phyloP scores from a whole-genome alignment of 2,797 vertebrate genomes.

The Channa striata region DNA sequence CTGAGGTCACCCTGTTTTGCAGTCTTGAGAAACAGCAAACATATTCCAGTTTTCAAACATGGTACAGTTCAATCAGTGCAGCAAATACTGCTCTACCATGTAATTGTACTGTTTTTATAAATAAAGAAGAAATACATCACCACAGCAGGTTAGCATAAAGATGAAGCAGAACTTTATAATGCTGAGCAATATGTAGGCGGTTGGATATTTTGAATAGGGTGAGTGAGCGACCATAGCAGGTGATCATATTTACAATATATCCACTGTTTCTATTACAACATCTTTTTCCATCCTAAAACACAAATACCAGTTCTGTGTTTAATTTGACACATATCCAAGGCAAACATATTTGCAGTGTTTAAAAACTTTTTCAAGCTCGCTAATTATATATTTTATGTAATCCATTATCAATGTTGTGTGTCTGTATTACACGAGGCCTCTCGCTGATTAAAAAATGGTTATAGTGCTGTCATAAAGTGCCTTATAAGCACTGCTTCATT shows the following conservation, averaged over 20 bases:
- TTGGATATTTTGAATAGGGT: neutral
- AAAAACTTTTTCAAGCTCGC: neutral
- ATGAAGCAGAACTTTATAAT: neutral
- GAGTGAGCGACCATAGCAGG: neutral
- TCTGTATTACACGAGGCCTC: neutral
- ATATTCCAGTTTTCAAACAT: slow-evolving; percentile 5
- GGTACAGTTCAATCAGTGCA: neutral
- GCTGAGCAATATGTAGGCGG: neutral
- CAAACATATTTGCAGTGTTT: neutral
- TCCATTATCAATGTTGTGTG: slow-evolving; percentile 11
- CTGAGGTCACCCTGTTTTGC: slow-evolving; percentile 6
- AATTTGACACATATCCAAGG: neutral
- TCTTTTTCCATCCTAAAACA: neutral
- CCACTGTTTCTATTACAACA: neutral
- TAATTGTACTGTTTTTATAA: neutral
- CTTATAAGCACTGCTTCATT: slow-evolving; percentile 16
- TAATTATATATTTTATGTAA: slow-evolving; percentile 4
- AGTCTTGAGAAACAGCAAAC: slow-evolving; percentile 3
- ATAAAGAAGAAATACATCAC: neutral
- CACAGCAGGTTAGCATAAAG: neutral
- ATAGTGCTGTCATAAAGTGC: slow-evolving; percentile 13
- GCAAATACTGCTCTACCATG: neutral
- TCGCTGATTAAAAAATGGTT: slow-evolving; percentile 4
- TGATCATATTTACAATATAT: neutral
- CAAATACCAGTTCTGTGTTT: neutral